A percentile compares a stretch with the other conserved stretches of the same genome.
phyloP scores from a whole-genome alignment of 2,888 invertebrate species.

The Agrochola lota region DNA sequence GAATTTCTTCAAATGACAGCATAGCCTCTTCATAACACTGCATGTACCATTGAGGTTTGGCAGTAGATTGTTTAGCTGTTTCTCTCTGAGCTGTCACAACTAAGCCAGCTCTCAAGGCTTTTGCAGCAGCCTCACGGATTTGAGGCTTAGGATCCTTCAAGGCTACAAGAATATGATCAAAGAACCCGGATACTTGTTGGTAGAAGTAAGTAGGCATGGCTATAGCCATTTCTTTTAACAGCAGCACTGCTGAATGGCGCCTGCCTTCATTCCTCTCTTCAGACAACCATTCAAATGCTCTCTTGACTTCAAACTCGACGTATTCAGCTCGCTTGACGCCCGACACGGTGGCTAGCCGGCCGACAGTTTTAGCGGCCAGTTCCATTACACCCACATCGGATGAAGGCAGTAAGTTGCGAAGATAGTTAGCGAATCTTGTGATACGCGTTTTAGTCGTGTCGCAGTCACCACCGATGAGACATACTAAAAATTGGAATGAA shows the following conservation, averaged over 20 bases:
- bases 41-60: conserved; percentile 97
- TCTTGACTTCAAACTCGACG: conserved; percentile 99
- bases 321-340: conserved; percentile 99
- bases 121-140: conserved; percentile 97
- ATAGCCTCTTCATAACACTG: conserved; percentile 98
- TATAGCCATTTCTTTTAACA: conserved; percentile 97
- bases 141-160: conserved; percentile 97
- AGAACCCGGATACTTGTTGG: conserved; percentile 97
- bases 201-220: conserved; percentile 99
- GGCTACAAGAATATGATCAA: conserved; percentile 97
- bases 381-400: conserved; percentile 98
- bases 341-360: conserved; percentile 96
- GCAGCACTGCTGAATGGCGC: conserved; percentile 97
- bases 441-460: conserved; percentile 97
- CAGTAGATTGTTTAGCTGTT: conserved; percentile 97
- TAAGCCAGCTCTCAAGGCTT: conserved; percentile 98
- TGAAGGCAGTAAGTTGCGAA: conserved; percentile 97
- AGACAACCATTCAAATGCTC: conserved; percentile 98
- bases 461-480: conserved; percentile 97
- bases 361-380: conserved; percentile 98
- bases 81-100: conserved; percentile 99
- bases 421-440: conserved; percentile 97
- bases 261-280: conserved; percentile 97
- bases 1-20: conserved; percentile 93
- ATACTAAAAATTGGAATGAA: conserved; percentile 91